Base-by-base conservation (phyloP, 1,140 invertebrate genomes). In the Drosophila subpulchrella region DNA sequence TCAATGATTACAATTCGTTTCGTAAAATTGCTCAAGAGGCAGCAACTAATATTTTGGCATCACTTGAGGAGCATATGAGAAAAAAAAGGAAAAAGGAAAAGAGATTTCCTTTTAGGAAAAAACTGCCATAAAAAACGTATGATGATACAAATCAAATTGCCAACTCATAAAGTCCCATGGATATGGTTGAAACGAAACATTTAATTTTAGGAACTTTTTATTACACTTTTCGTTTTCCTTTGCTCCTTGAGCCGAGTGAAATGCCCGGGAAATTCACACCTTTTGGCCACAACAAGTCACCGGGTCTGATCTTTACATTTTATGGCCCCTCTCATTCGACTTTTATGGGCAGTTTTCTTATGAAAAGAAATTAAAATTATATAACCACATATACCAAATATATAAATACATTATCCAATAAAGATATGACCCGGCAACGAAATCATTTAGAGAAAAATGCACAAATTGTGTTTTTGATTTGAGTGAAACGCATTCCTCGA, bases 301-400 rank as follows among this genome's bases (percentile, higher is more conserved):
- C 56, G 61, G 75, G 77, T 32, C 81, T 50, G 71, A 72, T 72
- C 68, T 72, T 36, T 36, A 36, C 32, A 20, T 62, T 88, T 88
- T 88, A 88, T 77, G 76, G 44, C 72, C 73, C 39, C 72, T n/a
- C 62, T 48, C 71, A 54, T 47, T 79, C 66, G 68, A 83, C 75
- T 83, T 88, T 88, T 74, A 89, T 88, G 71, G 46, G 34, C 83
- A 86, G 67, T 80, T 80, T 86, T 83, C 84, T 10, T 74, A 59
- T 47, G 84, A 88, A 88, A 88, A 88, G 79, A 78, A 89, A 88
- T 83, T 88, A 89, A 88, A 89, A 83, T 74, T 82, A 58, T 84
- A 75, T 57, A 48, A 58, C 53, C 66, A 47, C 53, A 75, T 82
- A 75, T 75, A 58, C 67, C 42, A 38, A 66, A 41, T 57, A 75